phyloP scores from a whole-genome alignment of 2,797 vertebrate genomes.

The Melanotaenia nigrans region DNA sequence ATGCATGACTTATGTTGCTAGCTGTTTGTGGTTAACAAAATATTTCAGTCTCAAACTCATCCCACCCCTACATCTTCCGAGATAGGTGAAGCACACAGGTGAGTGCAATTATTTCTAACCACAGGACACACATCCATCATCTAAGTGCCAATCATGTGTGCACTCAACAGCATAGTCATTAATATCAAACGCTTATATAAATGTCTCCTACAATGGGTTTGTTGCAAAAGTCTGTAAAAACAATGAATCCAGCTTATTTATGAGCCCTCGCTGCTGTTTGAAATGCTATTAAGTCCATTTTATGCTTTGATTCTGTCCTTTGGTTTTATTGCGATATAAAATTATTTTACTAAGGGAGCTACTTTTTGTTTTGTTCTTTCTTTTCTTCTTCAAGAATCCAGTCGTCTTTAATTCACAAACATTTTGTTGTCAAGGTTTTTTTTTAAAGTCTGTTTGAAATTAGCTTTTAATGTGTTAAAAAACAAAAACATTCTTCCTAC shows the following conservation, averaged over 20 bases:
- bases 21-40: too few species aligned
- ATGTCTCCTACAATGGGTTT: neutral
- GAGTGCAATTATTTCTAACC: too few species aligned
- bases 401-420: neutral
- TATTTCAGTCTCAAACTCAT: too few species aligned
- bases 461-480: conserved; percentile 2
- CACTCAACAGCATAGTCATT: too few species aligned
- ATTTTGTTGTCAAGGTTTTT: neutral
- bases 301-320: neutral
- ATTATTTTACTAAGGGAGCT: neutral
- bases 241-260: neutral
- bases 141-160: too few species aligned
- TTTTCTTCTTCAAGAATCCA: neutral
- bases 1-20: too few species aligned
- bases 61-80: too few species aligned
- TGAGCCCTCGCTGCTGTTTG: neutral
- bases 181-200: too few species aligned
- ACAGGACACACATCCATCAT: too few species aligned
- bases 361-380: neutral
- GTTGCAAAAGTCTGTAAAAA: neutral
- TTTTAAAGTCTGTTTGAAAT: conserved; percentile 15
- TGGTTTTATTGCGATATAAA: neutral
- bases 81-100: too few species aligned
- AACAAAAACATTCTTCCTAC: neutral
- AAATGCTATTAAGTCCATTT: neutral